A percentile compares a stretch with the other conserved stretches of the same genome.
Conservation (phyloP, 1,140 invertebrate genomes). For the Heliconius congener region DNA sequence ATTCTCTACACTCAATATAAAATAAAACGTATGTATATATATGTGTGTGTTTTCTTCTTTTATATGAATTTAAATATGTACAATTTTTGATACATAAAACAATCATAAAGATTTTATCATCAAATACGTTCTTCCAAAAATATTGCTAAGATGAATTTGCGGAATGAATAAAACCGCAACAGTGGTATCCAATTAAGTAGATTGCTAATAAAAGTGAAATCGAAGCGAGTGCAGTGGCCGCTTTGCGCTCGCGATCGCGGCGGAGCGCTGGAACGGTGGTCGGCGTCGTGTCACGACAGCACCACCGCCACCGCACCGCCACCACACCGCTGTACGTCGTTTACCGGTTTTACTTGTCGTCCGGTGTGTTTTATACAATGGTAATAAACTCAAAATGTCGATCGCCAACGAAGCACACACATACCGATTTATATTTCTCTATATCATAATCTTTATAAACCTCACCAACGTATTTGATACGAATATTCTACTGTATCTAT, state of each 20-base stretch:
- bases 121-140: slow-evolving; percentile 29
- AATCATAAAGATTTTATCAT: slow-evolving; percentile 22
- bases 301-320: slow-evolving; percentile 35
- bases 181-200: slow-evolving; percentile 79
- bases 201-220: slow-evolving; percentile 82
- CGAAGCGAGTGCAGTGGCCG: slow-evolving; percentile 78
- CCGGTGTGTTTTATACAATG: not conserved
- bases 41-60: not conserved
- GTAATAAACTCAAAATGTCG: not conserved
- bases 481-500: too few species aligned
- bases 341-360: not conserved
- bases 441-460: too few species aligned
- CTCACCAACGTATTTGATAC: too few species aligned
- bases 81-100: not conserved
- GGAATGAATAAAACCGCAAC: slow-evolving; percentile 77
- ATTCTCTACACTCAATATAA: too few species aligned
- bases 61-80: not conserved
- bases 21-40: too few species aligned
- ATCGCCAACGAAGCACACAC: too few species aligned
- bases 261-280: slow-evolving; percentile 27
- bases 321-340: slow-evolving; percentile 3
- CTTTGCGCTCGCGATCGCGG: slow-evolving; percentile 45
- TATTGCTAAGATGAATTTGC: slow-evolving; percentile 67
- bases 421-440: too few species aligned
- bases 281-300: slow-evolving; percentile 29